phyloP scores from a whole-genome alignment of 2,113 vertebrate genomes.

The Erinaceus europaeus region DNA sequence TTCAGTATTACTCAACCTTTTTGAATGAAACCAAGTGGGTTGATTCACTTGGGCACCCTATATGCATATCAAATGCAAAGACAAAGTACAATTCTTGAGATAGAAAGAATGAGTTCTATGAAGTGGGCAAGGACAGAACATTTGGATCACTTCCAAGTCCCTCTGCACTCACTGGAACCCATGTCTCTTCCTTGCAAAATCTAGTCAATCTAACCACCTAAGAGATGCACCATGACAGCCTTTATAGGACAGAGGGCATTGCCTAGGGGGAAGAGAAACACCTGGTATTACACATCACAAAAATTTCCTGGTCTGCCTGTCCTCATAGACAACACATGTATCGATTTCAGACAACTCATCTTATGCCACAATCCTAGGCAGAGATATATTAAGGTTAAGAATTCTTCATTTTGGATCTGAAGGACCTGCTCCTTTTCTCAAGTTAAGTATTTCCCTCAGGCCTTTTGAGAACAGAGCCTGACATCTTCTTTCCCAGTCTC shows the following conservation, averaged over 20 bases:
- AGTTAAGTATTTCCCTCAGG: background rate
- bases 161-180: background rate
- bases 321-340: background rate
- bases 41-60: background rate
- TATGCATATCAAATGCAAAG: background rate
- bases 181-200: background rate
- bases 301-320: background rate
- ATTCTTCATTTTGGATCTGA: slow-evolving; percentile 16
- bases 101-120: background rate
- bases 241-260: background rate
- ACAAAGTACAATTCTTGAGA: background rate
- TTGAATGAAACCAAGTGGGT: background rate
- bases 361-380: background rate
- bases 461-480: background rate
- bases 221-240: background rate
- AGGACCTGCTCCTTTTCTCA: background rate
- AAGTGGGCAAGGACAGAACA: background rate
- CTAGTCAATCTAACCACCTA: background rate
- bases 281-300: background rate
- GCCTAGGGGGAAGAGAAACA: background rate
- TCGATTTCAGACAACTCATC: background rate
- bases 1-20: background rate
- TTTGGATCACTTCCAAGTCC: background rate
- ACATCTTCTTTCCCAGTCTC: background rate
- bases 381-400: background rate